Evolutionary conservation across 2,113 vertebrate genomes (phyloP).

Genomic region (Trichomycterus rosablanca): DNA sequence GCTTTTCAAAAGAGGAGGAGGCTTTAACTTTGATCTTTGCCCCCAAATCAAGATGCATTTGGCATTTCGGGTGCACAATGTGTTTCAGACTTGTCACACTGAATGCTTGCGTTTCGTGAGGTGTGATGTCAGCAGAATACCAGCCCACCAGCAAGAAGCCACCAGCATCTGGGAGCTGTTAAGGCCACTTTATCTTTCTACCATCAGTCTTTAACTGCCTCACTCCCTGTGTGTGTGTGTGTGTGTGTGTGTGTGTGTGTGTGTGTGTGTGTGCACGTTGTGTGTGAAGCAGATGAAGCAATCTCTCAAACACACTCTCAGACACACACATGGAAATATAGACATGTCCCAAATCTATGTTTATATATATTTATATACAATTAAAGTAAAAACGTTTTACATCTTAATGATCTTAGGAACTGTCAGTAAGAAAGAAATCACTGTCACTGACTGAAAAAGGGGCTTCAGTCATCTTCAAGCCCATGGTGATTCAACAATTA

Average conservation of each 20-base stretch:
- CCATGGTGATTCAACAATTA: no score
- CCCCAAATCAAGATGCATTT: conserved; percentile 21
- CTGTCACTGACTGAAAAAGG: no score
- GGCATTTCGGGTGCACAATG: conserved; percentile 55
- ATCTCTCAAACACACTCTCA: background rate
- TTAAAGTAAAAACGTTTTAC: no score
- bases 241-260: conserved; percentile 4
- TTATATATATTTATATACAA: no score
- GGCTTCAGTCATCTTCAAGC: no score
- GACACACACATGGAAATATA: background rate
- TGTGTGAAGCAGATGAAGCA: conserved; percentile 15
- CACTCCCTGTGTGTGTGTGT: conserved; percentile 10
- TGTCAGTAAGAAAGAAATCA: no score
- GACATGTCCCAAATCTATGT: background rate
- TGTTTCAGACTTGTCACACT: conserved; percentile 71
- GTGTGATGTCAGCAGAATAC: conserved; percentile 60
- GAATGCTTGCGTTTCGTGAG: conserved; percentile 49
- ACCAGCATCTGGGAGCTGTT: conserved; percentile 64
- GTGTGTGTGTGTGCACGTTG: conserved; percentile 1
- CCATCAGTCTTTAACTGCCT: conserved; percentile 45
- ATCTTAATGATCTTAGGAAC: no score
- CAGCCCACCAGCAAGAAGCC: conserved; percentile 58
- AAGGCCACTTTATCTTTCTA: conserved; percentile 60
- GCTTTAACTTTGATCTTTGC: background rate
- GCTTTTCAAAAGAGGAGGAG: background rate